Evolutionary conservation across 2,888 invertebrate genomes (phyloP).

Genomic region (Volucella bombylans): DNA sequence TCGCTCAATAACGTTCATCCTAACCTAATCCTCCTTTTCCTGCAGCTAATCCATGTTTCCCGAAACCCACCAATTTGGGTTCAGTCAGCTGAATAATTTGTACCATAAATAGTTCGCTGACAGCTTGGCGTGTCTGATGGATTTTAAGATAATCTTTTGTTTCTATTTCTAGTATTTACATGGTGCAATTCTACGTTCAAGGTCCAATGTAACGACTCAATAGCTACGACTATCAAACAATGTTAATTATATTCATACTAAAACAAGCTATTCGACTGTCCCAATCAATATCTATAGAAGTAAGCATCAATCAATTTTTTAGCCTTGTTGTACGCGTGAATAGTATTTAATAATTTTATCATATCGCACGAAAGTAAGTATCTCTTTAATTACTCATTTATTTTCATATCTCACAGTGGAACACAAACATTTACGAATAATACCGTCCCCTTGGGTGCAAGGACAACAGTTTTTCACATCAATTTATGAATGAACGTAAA

Average conservation of each 20-base stretch:
- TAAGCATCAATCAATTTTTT: conserved; percentile 42
- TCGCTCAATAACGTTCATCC: no score
- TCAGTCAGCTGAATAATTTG: no score
- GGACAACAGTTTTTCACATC: conserved; percentile 54
- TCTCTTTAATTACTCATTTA: conserved; percentile 55
- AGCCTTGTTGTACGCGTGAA: conserved; percentile 25
- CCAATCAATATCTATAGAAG: not conserved
- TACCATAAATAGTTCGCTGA: no score
- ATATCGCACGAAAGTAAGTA: conserved; percentile 4
- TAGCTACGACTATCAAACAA: no score
- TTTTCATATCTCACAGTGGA: conserved; percentile 23
- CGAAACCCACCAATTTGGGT: no score
- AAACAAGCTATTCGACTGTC: not conserved
- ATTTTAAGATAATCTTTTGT: no score
- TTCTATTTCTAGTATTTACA: no score
- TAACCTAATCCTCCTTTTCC: no score
- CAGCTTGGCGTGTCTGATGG: no score
- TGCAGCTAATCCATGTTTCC: no score
- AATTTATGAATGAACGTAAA: conserved; percentile 64
- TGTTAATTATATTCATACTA: conserved; percentile 17
- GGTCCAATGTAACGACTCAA: no score
- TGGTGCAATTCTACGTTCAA: no score
- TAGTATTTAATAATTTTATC: conserved; percentile 14
- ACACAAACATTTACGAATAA: conserved; percentile 10
- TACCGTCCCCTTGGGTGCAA: conserved; percentile 32